These are phyloP conservation scores for Bombus pyrosoma DNA, from an alignment of 1,140 invertebrate species.

Conservation along the genomic window DNA sequence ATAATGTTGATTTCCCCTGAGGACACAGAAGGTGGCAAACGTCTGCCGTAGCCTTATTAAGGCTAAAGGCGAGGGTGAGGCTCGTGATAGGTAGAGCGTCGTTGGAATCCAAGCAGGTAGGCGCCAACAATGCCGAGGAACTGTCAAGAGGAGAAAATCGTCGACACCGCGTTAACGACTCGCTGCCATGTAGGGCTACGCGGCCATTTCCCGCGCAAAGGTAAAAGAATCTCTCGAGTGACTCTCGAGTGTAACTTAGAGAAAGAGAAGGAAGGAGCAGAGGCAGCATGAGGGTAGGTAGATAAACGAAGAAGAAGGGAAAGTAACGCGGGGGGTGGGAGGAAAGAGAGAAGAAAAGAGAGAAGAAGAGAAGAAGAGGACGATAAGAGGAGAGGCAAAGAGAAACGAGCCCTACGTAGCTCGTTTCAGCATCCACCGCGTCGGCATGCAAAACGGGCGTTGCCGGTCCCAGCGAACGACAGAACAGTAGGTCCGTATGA, in stretches of 20 bases:
- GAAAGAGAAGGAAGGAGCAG: neutral
- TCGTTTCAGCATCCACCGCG: slow-evolving; percentile 44
- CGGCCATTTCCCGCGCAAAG: slow-evolving; percentile 66
- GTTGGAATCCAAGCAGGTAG: slow-evolving; percentile 65
- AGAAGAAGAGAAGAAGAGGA: neutral
- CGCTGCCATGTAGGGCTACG: slow-evolving; percentile 67
- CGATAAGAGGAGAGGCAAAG: slow-evolving; percentile 14
- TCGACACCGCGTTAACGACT: slow-evolving; percentile 72
- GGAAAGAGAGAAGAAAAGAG: neutral
- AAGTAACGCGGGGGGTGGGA: neutral
- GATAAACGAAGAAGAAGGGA: neutral
- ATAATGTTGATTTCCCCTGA: slow-evolving; percentile 11
- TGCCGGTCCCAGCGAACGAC: slow-evolving; percentile 65
- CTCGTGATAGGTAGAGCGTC: slow-evolving; percentile 60
- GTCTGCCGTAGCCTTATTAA: slow-evolving; percentile 65
- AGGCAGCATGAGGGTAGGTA: too few species aligned
- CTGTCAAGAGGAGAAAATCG: slow-evolving; percentile 68
- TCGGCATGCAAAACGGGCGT: slow-evolving; percentile 69
- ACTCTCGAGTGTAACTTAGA: slow-evolving; percentile 40
- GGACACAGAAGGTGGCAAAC: slow-evolving; percentile 37
- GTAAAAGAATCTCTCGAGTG: slow-evolving; percentile 55
- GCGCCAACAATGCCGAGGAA: slow-evolving; percentile 70
- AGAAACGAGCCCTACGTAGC: slow-evolving; percentile 50
- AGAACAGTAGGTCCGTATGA: slow-evolving; percentile 64
- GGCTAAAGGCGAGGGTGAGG: slow-evolving; percentile 63